Evolutionary conservation across 2,797 vertebrate genomes (phyloP), one percentile per base, ranked within the genome.

Genomic region (Lateolabrax maculatus): DNA sequence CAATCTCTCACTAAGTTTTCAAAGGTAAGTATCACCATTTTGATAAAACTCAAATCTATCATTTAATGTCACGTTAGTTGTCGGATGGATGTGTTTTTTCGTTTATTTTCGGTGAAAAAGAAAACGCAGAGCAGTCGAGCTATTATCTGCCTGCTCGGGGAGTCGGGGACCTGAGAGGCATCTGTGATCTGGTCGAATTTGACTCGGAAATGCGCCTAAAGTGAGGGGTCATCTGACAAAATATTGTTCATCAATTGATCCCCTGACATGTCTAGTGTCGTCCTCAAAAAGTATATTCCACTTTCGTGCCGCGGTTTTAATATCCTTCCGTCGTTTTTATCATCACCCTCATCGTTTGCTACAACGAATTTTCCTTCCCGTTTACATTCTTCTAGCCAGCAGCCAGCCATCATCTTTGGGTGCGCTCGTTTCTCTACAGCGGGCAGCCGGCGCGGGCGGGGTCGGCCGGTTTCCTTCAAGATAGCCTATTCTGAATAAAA

Each of bases 331-430:
- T 85, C 89, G 84, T 88, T 88, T 91, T 91, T 84, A 74, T 87
- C 70, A 52, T 88, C 87, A 80, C 37, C 84, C 55, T 89, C 85
- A 72, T 87, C 85, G 80, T 89, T 90, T 84, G 74, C 83, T 80
- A 86, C 88, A 88, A 75, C 91, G 87, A 90, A 90, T 94, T 94
- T 91, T 87, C 87, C 91, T 94, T 94, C 90, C 91, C 93, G 90
- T 95, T 93, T 93, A 91, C 90, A 87, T 90, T 93, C 92, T 93
- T 90, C 81, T 25, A 69, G 82, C 80, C 83, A 91, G 87, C 83
- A 80, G 86, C 82, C 93, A 93, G 94, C 92, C 93, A 94, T 94
- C 87, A 77, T 90, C 73, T 83, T 48, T 11, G 1, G 3, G 39
- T 79, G 37, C 21, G 81, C 15, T 92, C 0, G 80, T 82, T 92